Base-by-base conservation (phyloP, 2,888 invertebrate genomes). In the Microctonus hyperodae region DNA sequence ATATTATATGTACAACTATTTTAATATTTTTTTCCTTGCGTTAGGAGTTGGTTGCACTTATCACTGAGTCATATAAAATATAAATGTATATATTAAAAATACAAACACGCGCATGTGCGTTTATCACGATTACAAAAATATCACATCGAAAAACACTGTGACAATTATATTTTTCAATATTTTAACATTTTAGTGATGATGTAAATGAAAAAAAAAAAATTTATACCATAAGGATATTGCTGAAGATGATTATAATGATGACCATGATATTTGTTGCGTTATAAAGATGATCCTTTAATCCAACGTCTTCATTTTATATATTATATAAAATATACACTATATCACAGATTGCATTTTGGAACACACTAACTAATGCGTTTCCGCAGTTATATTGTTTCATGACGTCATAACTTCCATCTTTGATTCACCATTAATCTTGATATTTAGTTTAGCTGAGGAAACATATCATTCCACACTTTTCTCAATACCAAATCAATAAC, bases 401-500 rank as follows among this genome's bases (percentile, higher is more conserved):
- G 16, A 20, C 16, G n/a, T n/a, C n/a, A n/a, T n/a, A n/a, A n/a
- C n/a, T n/a, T n/a, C n/a, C n/a, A n/a, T n/a, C n/a, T n/a, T n/a
- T n/a, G n/a, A n/a, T n/a, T n/a, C n/a, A n/a, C n/a, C n/a, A n/a
- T n/a, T n/a, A n/a, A n/a, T n/a, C n/a, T n/a, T n/a, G n/a, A n/a
- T n/a, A 44, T 22, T 37, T 37, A 23, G 57, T 66, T 22, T 4
- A 28, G 40, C 31, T 22, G 59, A 23, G 11, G 28, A 40, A n/a
- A 61, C 50, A 60, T 60, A 7, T 70, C 33, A 20, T 51, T 20
- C 28, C 35, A 56, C 48, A 79, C n/a, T 51, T 64, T 75, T 1
- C 62, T 51, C 0, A 96, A 86, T 87, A 97, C 94, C 59, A 99
- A 86, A 78, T 98, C 94, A 86, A 98, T 89, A 74, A 95, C 95